These are phyloP conservation scores for Choristoneura fumiferana DNA, from an alignment of 1,140 invertebrate species.

Conservation along the genomic window DNA sequence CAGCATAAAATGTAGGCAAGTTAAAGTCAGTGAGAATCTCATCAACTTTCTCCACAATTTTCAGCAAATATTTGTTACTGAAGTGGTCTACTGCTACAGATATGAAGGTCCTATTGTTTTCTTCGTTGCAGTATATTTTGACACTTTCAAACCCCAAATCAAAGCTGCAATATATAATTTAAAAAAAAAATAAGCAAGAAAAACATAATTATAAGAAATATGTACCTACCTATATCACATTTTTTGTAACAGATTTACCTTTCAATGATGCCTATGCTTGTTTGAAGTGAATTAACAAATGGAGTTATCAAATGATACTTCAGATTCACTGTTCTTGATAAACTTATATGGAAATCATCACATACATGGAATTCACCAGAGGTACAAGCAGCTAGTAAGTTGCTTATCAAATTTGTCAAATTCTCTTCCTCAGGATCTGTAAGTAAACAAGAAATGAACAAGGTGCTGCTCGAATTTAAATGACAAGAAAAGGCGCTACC, in stretches of 20 bases:
- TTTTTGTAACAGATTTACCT: constrained; percentile 36
- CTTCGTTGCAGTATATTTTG: constrained; percentile 86
- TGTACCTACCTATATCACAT: too few relatives aligned
- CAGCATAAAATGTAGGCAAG: constrained; percentile 83
- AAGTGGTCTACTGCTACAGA: constrained; percentile 79
- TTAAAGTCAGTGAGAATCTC: constrained; percentile 82
- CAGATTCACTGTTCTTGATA: constrained; percentile 64
- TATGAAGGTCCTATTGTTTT: constrained; percentile 86
- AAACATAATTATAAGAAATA: constrained; percentile 9
- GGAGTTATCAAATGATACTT: constrained; percentile 60
- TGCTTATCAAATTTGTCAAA: constrained; percentile 41
- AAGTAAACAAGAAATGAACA: constrained; percentile 23
- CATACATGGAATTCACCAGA: constrained; percentile 39
- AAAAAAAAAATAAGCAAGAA: constrained; percentile 17
- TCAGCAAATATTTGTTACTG: constrained; percentile 73
- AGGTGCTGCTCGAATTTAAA: too few relatives aligned
- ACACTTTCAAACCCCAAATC: constrained; percentile 79
- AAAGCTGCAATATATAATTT: constrained; percentile 77
- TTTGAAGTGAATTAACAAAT: constrained; percentile 49
- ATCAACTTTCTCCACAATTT: constrained; percentile 80
- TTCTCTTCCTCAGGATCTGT: constrained; percentile 47
- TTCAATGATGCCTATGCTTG: constrained; percentile 32
- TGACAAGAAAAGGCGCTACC: too few relatives aligned
- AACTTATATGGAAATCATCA: constrained; percentile 68
- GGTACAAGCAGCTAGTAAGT: constrained; percentile 36